Base-by-base conservation (phyloP, 2,113 vertebrate genomes). In the Myiagra hebetior region DNA sequence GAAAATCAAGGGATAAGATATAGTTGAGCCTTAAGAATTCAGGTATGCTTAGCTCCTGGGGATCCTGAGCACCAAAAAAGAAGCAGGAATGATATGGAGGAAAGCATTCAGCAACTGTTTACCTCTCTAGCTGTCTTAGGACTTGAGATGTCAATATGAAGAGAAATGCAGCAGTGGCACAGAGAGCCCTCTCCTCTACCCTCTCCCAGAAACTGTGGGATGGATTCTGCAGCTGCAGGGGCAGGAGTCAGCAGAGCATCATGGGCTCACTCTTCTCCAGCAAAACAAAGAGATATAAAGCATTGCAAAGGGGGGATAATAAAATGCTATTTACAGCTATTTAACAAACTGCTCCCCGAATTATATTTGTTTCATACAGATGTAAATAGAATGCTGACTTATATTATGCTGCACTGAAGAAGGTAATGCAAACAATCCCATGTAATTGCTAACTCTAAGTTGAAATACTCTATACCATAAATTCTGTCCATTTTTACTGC, bases 361-460 rank as follows among this genome's bases (percentile, higher is more conserved):
- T 94, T 33, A 89, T 75, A 76, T 93, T 97, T 83, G 8, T 86
- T 59, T 91, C 56, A 72, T 59, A 87, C 3, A 77, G 53, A 96
- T 95, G 55, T 96, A 97, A 97, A 97, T 95, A 97, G 92, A 97
- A 89, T 79, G 46, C 74, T 96, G 91, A 90, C 82, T 94, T 97
- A 96, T 94, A 89, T 90, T 77, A 74, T 28, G 46, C 55, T 87
- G 70, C 69, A 63, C 85, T 92, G 89, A 95, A 81, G 86, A 94
- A 89, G 7, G 76, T 41, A 93, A 76, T 59, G 73, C 5, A 15
- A 94, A 94, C 85, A 81, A 83, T 85, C 79, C 79, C 52, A 53
- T 89, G 63, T 91, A 97, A 96, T 74, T 85, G 39, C 37, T 95
- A 85, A 73, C 63, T 78, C 24, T 89, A 92, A 95, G 41, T 60